These are phyloP conservation scores for Enteromius trimaculatus DNA, from an alignment of 2,797 vertebrate genomes.

Conservation along the genomic window DNA sequence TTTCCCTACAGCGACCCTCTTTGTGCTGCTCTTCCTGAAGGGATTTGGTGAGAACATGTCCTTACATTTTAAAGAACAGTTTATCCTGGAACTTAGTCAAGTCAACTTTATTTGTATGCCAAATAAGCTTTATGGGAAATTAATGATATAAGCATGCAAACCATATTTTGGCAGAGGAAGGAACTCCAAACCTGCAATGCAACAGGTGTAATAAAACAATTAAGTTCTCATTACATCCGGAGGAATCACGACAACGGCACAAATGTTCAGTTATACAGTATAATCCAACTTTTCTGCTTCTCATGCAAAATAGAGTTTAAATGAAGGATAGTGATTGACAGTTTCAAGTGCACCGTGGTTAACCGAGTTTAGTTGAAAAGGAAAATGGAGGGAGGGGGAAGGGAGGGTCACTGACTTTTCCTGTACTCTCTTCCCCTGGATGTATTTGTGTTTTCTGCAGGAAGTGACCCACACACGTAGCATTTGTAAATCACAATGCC, in stretches of 20 bases:
- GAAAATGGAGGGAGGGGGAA: constrained; percentile 45
- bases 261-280: constrained; percentile 1
- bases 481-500: constrained; percentile 59
- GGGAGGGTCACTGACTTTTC: constrained; percentile 61
- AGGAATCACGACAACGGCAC: not conserved
- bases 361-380: constrained; percentile 46
- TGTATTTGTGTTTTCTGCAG: constrained; percentile 61
- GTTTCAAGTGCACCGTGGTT: constrained; percentile 26
- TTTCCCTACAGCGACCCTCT: constrained; percentile 81
- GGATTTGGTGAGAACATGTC: constrained; percentile 86
- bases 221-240: not conserved
- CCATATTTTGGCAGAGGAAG: not conserved
- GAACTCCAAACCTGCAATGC: not conserved
- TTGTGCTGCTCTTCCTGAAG: constrained; percentile 87
- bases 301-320: constrained; percentile 37
- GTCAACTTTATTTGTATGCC: not conserved
- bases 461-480: constrained; percentile 63
- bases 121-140: not conserved
- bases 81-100: not conserved
- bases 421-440: constrained; percentile 57
- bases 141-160: not conserved
- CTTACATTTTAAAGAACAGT: not conserved
- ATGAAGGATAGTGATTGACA: constrained; percentile 30
- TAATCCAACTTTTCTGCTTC: constrained; percentile 7
- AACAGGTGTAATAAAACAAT: constrained; percentile 16